A percentile compares a stretch with the other conserved stretches of the same genome.
Evolutionary conservation across 2,888 invertebrate genomes (phyloP).

Genomic region (Cheilosia vulpina): DNA sequence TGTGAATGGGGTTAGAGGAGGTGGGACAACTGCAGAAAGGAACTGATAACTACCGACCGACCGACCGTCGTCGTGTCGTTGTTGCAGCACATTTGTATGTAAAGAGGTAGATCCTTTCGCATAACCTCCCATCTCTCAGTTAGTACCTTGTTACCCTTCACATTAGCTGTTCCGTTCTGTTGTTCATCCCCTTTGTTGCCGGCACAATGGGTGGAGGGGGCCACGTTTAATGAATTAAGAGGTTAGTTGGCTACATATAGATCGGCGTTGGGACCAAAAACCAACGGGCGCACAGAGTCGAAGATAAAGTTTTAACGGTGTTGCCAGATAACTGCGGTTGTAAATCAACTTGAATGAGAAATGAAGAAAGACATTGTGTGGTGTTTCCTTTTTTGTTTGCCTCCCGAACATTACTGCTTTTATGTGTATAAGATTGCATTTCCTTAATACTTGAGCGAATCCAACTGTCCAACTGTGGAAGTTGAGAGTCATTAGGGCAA

Average conservation of each 20-base stretch:
- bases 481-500: slow-evolving; percentile 47
- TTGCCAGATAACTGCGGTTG: slow-evolving; percentile 72
- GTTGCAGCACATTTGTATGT: slow-evolving; percentile 57
- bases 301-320: slow-evolving; percentile 71
- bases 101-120: slow-evolving; percentile 28
- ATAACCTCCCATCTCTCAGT: slow-evolving; percentile 61
- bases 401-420: slow-evolving; percentile 27
- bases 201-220: background rate
- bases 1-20: background rate
- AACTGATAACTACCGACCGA: slow-evolving; percentile 31
- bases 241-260: slow-evolving; percentile 53
- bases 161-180: slow-evolving; percentile 71
- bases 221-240: slow-evolving; percentile 70
- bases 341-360: slow-evolving; percentile 72
- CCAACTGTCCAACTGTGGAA: slow-evolving; percentile 1
- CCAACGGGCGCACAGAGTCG: slow-evolving; percentile 48
- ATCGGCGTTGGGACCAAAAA: slow-evolving; percentile 47
- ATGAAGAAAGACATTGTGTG: slow-evolving; percentile 69
- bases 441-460: slow-evolving; percentile 35
- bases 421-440: slow-evolving; percentile 27
- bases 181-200: slow-evolving; percentile 58
- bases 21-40: slow-evolving; percentile 40
- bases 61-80: slow-evolving; percentile 6
- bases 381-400: slow-evolving; percentile 41
- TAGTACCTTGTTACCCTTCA: slow-evolving; percentile 72